Base-by-base conservation (phyloP, 2,888 invertebrate genomes). In the Tridacna crocea region DNA sequence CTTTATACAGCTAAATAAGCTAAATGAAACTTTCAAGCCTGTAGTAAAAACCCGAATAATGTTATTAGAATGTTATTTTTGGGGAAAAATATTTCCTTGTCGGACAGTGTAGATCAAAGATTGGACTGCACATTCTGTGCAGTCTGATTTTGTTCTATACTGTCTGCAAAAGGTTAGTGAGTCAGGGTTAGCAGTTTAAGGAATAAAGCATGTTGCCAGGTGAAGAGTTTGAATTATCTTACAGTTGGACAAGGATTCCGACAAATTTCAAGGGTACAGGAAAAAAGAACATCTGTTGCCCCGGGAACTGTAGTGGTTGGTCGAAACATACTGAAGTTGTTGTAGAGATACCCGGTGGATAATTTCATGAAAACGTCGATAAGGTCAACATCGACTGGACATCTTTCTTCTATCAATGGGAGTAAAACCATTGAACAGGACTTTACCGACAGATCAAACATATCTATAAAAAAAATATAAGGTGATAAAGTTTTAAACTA, bases 241-340 rank as follows among this genome's bases (percentile, higher is more conserved):
- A 74, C 74, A 0, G 74, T 61, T 55, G 73, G 27, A 51, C 82
- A 82, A 1, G 79, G 79, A 22, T 65, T 75, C n/a, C 65, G 19
- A 47, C 82, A 82, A 27, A 82, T 66, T 26, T 76, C 76, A 10
- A 82, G 73, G 22, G 70, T 73, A 68, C 82, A 82, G 12, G 82
- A 75, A 36, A 82, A 82, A 26, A 82, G 24, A n/a, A 82, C 75
- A 58, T 74, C 70, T n/a, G 76, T 63, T 12, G 82, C 58, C 4
- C 72, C 82, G 2, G 58, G 6, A 13, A 12, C 47, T 8, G 79
- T 76, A 4, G 79, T 55, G 0, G 82, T 82, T 24, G 82, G 73
- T 22, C 82, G 66, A 36, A 82, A 79, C 82, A 82, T 82, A 19
- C 65, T 66, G 76, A 79, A 82, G 19, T 55, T 75, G 76, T 79